These are phyloP conservation scores for Heliothis subflexa DNA, from an alignment of 1,140 invertebrate species.

Conservation along the genomic window DNA sequence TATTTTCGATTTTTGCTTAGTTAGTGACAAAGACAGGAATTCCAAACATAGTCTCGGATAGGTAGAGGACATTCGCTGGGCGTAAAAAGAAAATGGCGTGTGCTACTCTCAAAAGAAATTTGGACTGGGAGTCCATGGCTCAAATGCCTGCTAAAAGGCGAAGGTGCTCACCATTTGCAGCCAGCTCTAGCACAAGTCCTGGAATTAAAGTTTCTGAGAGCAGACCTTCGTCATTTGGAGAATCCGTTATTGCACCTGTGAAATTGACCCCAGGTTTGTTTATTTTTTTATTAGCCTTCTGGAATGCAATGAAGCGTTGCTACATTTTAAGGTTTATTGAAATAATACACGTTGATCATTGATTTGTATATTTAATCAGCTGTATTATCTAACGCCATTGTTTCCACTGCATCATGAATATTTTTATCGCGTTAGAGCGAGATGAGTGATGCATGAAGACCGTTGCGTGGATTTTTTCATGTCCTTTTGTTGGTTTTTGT, in stretches of 20 bases:
- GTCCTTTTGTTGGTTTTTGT: slow-evolving; percentile 71
- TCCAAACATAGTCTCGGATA: slow-evolving; percentile 65
- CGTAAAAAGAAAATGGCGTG: slow-evolving; percentile 95
- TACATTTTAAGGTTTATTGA: slow-evolving; percentile 4
- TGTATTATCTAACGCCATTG: slow-evolving; percentile 79
- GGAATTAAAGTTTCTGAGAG: slow-evolving; percentile 86
- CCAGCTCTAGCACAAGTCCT: slow-evolving; percentile 89
- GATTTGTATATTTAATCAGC: slow-evolving; percentile 33
- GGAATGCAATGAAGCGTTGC: neutral
- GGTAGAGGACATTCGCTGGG: slow-evolving; percentile 77
- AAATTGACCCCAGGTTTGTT: slow-evolving; percentile 95
- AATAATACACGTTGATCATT: neutral
- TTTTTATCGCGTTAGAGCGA: slow-evolving; percentile 79
- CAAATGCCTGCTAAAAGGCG: slow-evolving; percentile 94
- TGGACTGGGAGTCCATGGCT: slow-evolving; percentile 96
- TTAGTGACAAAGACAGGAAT: slow-evolving; percentile 67
- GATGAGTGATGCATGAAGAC: slow-evolving; percentile 70
- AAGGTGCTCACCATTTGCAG: slow-evolving; percentile 94
- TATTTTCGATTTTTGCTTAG: slow-evolving; percentile 73
- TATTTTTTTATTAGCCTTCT: slow-evolving; percentile 68
- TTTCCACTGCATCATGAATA: slow-evolving; percentile 76
- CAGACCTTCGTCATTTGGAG: slow-evolving; percentile 91
- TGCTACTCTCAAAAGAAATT: slow-evolving; percentile 96
- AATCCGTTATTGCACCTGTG: slow-evolving; percentile 87
- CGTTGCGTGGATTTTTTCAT: slow-evolving; percentile 69